These are phyloP conservation scores for Andrena marginata DNA, from an alignment of 2,888 invertebrate genomes.

Conservation along the genomic window DNA sequence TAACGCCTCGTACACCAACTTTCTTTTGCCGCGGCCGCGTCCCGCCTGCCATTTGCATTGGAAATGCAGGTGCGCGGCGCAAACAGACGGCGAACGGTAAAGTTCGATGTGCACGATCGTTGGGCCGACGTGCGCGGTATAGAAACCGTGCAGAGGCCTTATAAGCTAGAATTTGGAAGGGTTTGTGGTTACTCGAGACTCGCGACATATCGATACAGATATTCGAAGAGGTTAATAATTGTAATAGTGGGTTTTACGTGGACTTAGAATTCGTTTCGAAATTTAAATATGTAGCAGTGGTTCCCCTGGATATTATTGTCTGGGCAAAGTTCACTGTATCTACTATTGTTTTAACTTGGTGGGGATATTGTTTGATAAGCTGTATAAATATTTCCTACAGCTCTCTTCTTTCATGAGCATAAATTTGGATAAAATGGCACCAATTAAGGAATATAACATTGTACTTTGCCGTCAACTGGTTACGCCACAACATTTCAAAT, in stretches of 20 bases:
- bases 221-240: not conserved
- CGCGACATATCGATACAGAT: not conserved
- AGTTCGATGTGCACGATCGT: slow-evolving; percentile 42
- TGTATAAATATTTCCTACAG: too few species aligned
- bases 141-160: slow-evolving; percentile 15
- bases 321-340: too few species aligned
- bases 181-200: slow-evolving; percentile 7
- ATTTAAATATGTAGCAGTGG: too few species aligned
- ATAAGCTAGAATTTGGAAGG: slow-evolving; percentile 25
- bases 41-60: slow-evolving; percentile 44
- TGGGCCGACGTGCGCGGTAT: slow-evolving; percentile 20
- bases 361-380: too few species aligned
- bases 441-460: too few species aligned
- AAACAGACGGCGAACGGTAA: slow-evolving; percentile 35
- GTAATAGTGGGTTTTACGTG: not conserved
- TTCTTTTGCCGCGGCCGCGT: slow-evolving; percentile 34
- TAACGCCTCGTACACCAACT: slow-evolving; percentile 41
- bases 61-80: slow-evolving; percentile 26
- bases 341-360: too few species aligned
- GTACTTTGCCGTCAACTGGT: too few species aligned
- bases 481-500: too few species aligned
- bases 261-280: too few species aligned
- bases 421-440: too few species aligned
- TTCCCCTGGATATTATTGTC: too few species aligned
- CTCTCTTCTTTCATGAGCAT: too few species aligned